Conservation (phyloP, 2,113 vertebrate genomes). For the Craseonycteris thonglongyai region DNA sequence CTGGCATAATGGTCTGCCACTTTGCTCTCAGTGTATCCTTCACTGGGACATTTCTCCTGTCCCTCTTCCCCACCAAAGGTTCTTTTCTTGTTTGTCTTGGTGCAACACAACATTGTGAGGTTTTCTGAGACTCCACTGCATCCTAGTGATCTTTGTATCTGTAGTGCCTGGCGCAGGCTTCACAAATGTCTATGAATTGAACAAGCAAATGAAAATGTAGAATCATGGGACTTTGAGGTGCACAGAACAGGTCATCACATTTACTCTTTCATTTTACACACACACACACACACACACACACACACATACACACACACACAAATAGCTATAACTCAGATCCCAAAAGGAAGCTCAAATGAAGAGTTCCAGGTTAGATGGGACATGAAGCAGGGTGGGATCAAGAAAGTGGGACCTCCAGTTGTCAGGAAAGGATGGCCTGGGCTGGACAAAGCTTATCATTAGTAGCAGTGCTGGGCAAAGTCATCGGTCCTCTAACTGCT, state of each 20-base stretch:
- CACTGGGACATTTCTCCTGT: neutral
- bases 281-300: no score
- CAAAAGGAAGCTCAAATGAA: neutral
- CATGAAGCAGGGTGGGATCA: neutral
- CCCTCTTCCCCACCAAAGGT: neutral
- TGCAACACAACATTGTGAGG: neutral
- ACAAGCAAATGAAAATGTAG: neutral
- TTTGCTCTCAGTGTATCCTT: neutral
- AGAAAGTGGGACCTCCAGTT: neutral
- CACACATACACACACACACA: no score
- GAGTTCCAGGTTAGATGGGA: neutral
- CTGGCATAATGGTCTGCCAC: neutral
- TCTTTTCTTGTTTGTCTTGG: neutral
- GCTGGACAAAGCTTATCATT: neutral
- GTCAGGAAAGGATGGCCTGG: neutral
- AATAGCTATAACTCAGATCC: neutral
- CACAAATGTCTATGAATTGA: neutral
- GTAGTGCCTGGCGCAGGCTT: neutral
- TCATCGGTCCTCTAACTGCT: neutral
- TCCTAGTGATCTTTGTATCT: neutral
- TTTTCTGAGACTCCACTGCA: neutral
- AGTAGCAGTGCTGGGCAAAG: neutral
- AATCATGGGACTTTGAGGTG: neutral
- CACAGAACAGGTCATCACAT: neutral
- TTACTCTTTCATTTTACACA: neutral